phyloP scores from a whole-genome alignment of 2,797 vertebrate genomes.

The Mus caroli region DNA sequence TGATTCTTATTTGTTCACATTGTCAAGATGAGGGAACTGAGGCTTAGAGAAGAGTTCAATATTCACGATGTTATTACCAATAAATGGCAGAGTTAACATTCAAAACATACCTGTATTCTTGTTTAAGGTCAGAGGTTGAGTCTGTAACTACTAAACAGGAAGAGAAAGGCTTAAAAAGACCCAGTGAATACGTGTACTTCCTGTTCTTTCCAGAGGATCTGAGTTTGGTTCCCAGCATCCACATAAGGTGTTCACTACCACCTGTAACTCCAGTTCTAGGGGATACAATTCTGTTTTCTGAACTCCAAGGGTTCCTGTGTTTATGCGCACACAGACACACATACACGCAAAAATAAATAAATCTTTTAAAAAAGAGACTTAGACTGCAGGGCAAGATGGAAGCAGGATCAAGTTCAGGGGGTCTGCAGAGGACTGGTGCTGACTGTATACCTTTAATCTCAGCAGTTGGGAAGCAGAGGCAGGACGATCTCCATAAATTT shows the following conservation, averaged over 20 bases:
- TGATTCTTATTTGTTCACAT: conserved; percentile 12
- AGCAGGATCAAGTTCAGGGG: neutral
- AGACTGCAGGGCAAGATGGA: neutral
- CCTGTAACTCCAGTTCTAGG: neutral
- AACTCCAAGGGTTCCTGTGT: neutral
- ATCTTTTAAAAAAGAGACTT: neutral
- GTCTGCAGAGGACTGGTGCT: neutral
- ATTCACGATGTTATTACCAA: neutral
- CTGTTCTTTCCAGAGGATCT: neutral
- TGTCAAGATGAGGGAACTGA: conserved; percentile 65
- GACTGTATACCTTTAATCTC: neutral
- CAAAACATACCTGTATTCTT: neutral
- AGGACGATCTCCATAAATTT: neutral
- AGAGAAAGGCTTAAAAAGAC: conserved; percentile 50
- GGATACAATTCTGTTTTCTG: neutral
- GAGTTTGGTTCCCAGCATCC: neutral
- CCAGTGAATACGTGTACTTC: neutral
- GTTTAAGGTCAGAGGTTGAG: conserved; percentile 42
- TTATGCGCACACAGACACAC: neutral
- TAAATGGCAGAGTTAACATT: conserved; percentile 50
- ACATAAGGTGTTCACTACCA: neutral
- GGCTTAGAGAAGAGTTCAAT: neutral
- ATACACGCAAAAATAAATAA: too few relatives aligned
- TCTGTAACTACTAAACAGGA: conserved; percentile 16
- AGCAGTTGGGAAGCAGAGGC: neutral